Conservation (phyloP, 1,140 invertebrate genomes). For the Rhagoletis zephyria region DNA sequence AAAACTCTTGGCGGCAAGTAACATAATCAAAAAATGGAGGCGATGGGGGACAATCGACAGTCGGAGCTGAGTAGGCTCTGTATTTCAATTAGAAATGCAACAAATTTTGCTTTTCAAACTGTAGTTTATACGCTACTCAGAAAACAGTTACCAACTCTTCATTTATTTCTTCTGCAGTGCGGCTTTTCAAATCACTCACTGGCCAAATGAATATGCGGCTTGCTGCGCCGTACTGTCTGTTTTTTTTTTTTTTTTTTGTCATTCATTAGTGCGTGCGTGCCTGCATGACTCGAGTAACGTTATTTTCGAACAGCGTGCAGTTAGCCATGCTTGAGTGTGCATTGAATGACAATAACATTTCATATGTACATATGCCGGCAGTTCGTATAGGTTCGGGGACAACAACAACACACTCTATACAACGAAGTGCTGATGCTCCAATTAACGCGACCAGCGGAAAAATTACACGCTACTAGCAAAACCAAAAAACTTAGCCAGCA, state of each 20-base stretch:
- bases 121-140: not conserved
- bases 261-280: not conserved
- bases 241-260: not conserved
- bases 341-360: not conserved
- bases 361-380: not conserved
- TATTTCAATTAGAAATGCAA: constrained; percentile 18
- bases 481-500: not conserved
- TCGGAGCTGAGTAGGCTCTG: too few relatives aligned
- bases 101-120: not conserved
- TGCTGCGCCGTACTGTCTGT: not conserved
- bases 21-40: too few relatives aligned
- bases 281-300: not conserved
- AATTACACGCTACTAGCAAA: not conserved
- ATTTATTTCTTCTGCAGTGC: too few relatives aligned
- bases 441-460: not conserved
- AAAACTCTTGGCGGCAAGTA: not conserved
- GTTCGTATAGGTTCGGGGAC: not conserved
- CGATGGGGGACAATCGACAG: too few relatives aligned
- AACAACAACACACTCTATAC: not conserved
- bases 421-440: not conserved
- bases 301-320: not conserved
- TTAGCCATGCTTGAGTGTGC: not conserved
- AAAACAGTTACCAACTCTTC: not conserved
- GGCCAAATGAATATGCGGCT: not conserved
- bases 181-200: not conserved